Conservation (phyloP, 1,140 invertebrate species). For the Euura saliciscinereae region DNA sequence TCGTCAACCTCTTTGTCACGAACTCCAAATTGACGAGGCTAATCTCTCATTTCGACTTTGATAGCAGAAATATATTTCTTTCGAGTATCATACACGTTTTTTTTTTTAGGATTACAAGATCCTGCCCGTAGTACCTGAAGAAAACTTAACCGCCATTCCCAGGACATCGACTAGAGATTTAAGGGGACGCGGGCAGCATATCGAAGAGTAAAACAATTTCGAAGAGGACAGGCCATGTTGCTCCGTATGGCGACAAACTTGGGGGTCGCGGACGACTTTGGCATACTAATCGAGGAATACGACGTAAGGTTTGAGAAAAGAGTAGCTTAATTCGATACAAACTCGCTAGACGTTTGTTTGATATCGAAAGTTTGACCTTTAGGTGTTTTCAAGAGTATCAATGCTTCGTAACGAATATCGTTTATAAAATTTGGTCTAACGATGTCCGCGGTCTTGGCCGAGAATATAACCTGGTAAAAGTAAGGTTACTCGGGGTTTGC, state of each 20-base stretch:
- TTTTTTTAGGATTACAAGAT: background rate
- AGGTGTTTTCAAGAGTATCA: background rate
- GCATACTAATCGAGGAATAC: background rate
- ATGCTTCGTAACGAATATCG: background rate
- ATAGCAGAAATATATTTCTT: too few relatives aligned
- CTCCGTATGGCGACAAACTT: constrained; percentile 2
- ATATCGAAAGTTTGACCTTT: background rate
- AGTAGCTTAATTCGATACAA: background rate
- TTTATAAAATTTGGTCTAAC: background rate
- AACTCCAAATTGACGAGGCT: constrained; percentile 49
- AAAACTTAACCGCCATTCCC: background rate
- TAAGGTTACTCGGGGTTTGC: background rate
- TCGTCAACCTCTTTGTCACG: constrained; percentile 42
- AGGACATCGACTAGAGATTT: background rate
- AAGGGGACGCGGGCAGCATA: background rate
- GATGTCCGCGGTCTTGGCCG: background rate
- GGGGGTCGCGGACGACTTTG: background rate
- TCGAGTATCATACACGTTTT: too few relatives aligned
- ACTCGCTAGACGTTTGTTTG: background rate
- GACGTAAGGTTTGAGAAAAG: background rate
- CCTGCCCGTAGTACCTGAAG: too few relatives aligned
- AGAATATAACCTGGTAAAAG: too few relatives aligned
- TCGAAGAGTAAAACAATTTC: constrained; percentile 3
- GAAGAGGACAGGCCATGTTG: background rate
- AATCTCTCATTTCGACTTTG: constrained; percentile 17